Percentiles rank a stretch among this genome's conserved stretches.
Conservation (phyloP, 2,113 vertebrate genomes). For the Gopherus flavomarginatus region DNA sequence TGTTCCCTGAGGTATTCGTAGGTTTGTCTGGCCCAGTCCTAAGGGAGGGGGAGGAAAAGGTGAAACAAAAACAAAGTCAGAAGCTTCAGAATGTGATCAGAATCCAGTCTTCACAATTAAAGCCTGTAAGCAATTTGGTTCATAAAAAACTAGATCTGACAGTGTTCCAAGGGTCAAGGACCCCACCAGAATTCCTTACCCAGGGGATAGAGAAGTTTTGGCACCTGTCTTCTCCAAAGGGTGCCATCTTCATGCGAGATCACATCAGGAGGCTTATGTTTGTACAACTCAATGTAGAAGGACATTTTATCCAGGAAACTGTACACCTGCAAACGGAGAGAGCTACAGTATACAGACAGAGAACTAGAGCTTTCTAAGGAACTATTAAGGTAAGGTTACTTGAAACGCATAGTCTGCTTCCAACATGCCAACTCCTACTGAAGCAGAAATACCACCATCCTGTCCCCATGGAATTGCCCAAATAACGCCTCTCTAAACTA, state of each 20-base stretch:
- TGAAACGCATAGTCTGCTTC: background rate
- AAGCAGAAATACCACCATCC: background rate
- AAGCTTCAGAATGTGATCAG: background rate
- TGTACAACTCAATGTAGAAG: slow-evolving; percentile 94
- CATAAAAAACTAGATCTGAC: background rate
- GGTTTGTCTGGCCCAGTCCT: slow-evolving; percentile 91
- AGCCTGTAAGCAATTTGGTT: background rate
- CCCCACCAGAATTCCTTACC: slow-evolving; percentile 76
- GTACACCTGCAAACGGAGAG: slow-evolving; percentile 86
- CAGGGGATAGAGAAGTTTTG: slow-evolving; percentile 94
- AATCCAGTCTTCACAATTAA: background rate
- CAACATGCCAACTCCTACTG: background rate
- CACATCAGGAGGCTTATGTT: slow-evolving; percentile 92
- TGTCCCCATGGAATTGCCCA: background rate
- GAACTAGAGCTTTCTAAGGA: background rate
- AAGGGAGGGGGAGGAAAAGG: background rate
- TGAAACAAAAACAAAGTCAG: background rate
- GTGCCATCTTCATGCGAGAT: slow-evolving; percentile 94
- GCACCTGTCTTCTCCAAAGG: slow-evolving; percentile 89
- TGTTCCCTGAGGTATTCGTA: slow-evolving; percentile 94
- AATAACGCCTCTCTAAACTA: background rate
- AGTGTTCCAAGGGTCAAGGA: background rate
- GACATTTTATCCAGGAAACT: slow-evolving; percentile 98
- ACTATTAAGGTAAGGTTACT: background rate
- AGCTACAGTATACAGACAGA: background rate